A percentile compares a stretch with the other conserved stretches of the same genome.
Conservation (phyloP, 2,113 vertebrate species). For the Spea multiplicata region DNA sequence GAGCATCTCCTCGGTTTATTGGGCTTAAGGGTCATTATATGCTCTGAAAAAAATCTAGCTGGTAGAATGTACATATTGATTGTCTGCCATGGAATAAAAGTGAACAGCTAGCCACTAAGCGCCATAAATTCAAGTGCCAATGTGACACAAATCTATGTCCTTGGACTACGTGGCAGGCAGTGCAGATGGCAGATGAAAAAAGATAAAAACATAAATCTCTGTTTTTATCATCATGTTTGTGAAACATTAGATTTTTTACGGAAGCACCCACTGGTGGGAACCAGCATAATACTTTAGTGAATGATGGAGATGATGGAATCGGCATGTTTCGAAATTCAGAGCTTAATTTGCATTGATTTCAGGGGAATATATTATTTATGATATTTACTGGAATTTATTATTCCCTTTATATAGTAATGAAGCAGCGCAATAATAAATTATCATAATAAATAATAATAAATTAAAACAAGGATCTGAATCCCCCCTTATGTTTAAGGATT, state of each 20-base stretch:
- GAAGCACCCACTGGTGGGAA: constrained; percentile 34
- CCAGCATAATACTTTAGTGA: not conserved
- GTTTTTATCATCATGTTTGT: constrained; percentile 52
- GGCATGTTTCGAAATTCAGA: too few species aligned
- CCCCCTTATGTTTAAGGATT: too few species aligned
- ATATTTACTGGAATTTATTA: too few species aligned
- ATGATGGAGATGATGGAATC: not conserved
- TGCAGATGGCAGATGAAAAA: constrained; percentile 52
- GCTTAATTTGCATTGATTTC: too few species aligned
- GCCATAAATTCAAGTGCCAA: constrained; percentile 51
- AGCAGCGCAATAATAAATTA: too few species aligned
- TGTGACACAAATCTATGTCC: constrained; percentile 51
- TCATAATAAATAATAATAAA: too few species aligned
- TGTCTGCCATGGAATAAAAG: constrained; percentile 53
- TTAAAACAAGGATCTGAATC: too few species aligned
- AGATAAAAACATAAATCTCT: constrained; percentile 53
- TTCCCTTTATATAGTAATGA: too few species aligned
- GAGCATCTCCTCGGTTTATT: constrained; percentile 52
- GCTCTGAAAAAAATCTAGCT: constrained; percentile 47
- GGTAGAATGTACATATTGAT: constrained; percentile 58
- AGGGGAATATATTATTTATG: too few species aligned
- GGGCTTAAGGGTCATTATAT: constrained; percentile 51
- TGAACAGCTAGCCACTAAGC: constrained; percentile 45
- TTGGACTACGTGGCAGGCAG: constrained; percentile 41
- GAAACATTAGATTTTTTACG: constrained; percentile 30